These are phyloP conservation scores for Astropecten irregularis DNA, from an alignment of 53 echinoderm and acorn worm species.

Conservation along the genomic window DNA sequence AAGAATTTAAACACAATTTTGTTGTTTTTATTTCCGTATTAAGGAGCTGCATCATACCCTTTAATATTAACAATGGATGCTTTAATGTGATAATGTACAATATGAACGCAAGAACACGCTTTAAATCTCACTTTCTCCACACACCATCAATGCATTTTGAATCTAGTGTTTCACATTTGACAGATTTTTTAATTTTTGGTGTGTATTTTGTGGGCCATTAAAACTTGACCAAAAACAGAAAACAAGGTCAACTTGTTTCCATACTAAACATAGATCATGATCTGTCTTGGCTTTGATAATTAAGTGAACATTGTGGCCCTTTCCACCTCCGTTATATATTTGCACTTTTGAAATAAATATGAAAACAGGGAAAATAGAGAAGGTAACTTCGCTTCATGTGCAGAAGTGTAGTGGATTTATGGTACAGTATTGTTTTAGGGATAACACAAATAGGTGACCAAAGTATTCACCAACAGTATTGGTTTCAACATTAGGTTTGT, in stretches of 20 bases:
- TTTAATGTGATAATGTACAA: conserved; percentile 38
- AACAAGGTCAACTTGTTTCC: too few relatives aligned
- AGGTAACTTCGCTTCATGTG: background rate
- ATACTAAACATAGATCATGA: too few relatives aligned
- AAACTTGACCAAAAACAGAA: too few relatives aligned
- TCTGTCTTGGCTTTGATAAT: too few relatives aligned
- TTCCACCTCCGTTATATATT: background rate
- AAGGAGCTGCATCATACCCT: conserved; percentile 47
- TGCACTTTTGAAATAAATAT: background rate
- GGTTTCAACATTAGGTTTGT: too few relatives aligned
- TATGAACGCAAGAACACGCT: conserved; percentile 13
- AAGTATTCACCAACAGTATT: too few relatives aligned
- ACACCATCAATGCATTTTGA: background rate
- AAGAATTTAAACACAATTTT: conserved; percentile 43
- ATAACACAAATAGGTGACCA: too few relatives aligned
- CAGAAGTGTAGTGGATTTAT: background rate
- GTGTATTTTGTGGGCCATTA: too few relatives aligned
- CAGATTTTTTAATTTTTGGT: too few relatives aligned
- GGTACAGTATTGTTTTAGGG: too few relatives aligned
- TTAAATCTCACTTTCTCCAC: background rate
- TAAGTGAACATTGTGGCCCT: too few relatives aligned
- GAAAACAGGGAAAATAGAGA: background rate
- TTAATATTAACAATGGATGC: conserved; percentile 55
- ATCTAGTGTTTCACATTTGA: background rate
- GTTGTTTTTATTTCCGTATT: conserved; percentile 44